Evolutionary conservation across 2,888 invertebrate genomes (phyloP).

Genomic region (Myopa tessellatipennis): DNA sequence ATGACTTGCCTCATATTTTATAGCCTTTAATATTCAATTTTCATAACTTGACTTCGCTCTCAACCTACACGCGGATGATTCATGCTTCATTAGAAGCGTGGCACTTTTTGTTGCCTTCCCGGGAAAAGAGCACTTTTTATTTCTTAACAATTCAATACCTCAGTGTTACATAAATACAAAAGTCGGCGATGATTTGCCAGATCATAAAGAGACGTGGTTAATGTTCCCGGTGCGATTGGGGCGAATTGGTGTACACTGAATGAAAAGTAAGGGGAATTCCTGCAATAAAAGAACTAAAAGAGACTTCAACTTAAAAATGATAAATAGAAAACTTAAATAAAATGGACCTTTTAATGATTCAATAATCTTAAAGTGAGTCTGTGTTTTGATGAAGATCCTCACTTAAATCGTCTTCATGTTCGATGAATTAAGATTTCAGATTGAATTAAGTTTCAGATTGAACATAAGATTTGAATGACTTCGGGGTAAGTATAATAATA

Average conservation of each 20-base stretch:
- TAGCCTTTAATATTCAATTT: conserved; percentile 23
- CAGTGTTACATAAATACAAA: conserved; percentile 26
- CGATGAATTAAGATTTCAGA: background rate
- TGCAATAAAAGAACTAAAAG: background rate
- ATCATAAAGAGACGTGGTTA: conserved; percentile 38
- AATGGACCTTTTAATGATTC: too few relatives aligned
- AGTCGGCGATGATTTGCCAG: conserved; percentile 40
- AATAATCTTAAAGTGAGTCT: background rate
- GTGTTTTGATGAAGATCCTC: background rate
- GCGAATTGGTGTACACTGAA: background rate
- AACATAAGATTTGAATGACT: too few relatives aligned
- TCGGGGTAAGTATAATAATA: too few relatives aligned
- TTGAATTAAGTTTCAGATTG: too few relatives aligned
- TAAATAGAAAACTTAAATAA: too few relatives aligned
- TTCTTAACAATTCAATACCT: conserved; percentile 41
- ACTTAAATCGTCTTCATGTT: background rate
- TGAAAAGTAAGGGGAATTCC: background rate
- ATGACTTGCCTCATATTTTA: conserved; percentile 4
- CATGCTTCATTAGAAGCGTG: conserved; percentile 35
- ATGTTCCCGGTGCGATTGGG: background rate
- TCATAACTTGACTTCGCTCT: conserved; percentile 9
- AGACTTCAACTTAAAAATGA: too few relatives aligned
- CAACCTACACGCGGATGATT: conserved; percentile 29
- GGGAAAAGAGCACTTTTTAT: conserved; percentile 32
- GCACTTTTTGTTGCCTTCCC: conserved; percentile 2